Evolutionary conservation across 2,797 vertebrate genomes (phyloP).

Genomic region (Jordanella pulchra): DNA sequence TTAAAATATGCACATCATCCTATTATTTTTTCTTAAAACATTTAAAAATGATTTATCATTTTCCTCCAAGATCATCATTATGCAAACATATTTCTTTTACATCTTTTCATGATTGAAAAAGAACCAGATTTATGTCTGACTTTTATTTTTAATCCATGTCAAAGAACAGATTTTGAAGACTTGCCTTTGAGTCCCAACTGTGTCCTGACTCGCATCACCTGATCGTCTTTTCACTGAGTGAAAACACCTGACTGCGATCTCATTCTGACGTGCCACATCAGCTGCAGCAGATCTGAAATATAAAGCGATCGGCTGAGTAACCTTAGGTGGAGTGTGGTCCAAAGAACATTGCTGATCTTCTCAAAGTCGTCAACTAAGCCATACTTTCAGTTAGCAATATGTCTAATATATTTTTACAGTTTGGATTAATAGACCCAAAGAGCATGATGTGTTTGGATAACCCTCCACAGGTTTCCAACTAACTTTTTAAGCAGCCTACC

Average conservation of each 20-base stretch:
- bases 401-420: background rate
- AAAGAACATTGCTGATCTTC: background rate
- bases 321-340: background rate
- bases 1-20: background rate
- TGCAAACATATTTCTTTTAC: too few species aligned
- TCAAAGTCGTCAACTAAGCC: background rate
- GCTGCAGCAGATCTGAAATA: background rate
- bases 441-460: background rate
- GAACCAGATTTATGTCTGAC: too few species aligned
- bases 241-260: slow-evolving; percentile 9
- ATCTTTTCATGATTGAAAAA: too few species aligned
- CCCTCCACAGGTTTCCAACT: too few species aligned
- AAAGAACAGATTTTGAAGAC: background rate
- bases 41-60: background rate
- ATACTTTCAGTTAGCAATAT: background rate
- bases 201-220: background rate
- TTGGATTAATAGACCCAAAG: background rate
- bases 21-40: background rate
- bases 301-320: background rate
- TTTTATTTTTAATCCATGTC: background rate
- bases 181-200: background rate
- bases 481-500: too few species aligned
- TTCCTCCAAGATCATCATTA: background rate
- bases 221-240: background rate
- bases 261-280: background rate